Evolutionary conservation across 1,140 invertebrate species (phyloP).

Genomic region (Samia ricini): DNA sequence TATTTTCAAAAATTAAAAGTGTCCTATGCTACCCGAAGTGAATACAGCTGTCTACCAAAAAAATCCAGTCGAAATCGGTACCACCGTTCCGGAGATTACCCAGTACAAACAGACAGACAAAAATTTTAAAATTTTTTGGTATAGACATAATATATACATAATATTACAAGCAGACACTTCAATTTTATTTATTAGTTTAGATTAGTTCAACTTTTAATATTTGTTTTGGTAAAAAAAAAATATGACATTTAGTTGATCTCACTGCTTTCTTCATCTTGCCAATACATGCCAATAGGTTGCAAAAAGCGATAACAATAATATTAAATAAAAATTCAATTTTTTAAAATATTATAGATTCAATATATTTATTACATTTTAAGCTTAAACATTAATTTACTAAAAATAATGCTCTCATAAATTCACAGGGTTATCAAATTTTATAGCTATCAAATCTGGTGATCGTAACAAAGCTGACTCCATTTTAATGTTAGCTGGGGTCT

Average conservation of each 20-base stretch:
- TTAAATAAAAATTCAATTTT: not conserved
- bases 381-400: not conserved
- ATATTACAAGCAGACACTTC: too few relatives aligned
- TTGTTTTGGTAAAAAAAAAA: not conserved
- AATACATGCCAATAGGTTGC: not conserved
- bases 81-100: too few relatives aligned
- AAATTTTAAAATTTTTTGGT: slow-evolving; percentile 2
- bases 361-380: not conserved
- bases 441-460: slow-evolving; percentile 54
- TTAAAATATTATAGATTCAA: not conserved
- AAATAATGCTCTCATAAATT: slow-evolving; percentile 9
- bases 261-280: not conserved
- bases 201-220: not conserved
- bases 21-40: too few relatives aligned
- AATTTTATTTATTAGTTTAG: not conserved
- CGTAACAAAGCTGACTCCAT: slow-evolving; percentile 50
- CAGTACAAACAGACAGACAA: too few relatives aligned
- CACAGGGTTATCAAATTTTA: slow-evolving; percentile 47
- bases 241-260: not conserved
- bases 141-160: slow-evolving; percentile 6
- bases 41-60: too few relatives aligned
- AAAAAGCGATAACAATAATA: not conserved
- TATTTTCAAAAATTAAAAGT: too few relatives aligned
- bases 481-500: slow-evolving; percentile 48
- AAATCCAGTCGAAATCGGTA: too few relatives aligned